phyloP scores from a whole-genome alignment of 1,140 invertebrate species.

The Drosophila insularis region DNA sequence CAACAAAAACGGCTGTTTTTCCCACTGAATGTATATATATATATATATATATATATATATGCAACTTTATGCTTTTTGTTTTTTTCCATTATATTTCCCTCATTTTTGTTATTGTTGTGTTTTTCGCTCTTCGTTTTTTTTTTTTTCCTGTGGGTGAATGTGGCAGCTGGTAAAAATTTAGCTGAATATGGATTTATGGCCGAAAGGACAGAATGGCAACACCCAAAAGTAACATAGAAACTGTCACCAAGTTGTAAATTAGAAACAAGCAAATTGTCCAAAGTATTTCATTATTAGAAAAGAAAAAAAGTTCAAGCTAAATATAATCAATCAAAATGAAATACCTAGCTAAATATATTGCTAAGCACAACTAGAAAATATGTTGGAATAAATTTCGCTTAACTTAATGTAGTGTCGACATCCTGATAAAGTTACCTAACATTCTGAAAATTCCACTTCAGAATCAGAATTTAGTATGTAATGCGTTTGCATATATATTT shows the following conservation, averaged over 20 bases:
- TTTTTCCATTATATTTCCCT: conserved; percentile 1
- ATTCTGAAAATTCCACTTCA: too few species aligned
- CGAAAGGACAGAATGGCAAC: conserved; percentile 30
- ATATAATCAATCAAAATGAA: neutral
- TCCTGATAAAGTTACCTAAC: too few species aligned
- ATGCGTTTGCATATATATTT: too few species aligned
- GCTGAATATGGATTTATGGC: conserved; percentile 75
- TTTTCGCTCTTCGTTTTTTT: conserved; percentile 6
- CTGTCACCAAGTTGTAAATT: conserved; percentile 62
- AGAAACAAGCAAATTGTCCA: conserved; percentile 48
- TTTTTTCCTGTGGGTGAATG: conserved; percentile 33
- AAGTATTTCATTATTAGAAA: conserved; percentile 27
- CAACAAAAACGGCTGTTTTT: conserved; percentile 65
- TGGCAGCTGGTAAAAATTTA: conserved; percentile 38
- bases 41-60: conserved; percentile 71
- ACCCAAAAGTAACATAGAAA: conserved; percentile 51
- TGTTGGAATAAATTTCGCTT: too few species aligned
- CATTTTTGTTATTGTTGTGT: conserved; percentile 34
- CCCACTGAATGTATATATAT: conserved; percentile 63
- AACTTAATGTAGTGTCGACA: too few species aligned
- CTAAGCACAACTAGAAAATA: neutral
- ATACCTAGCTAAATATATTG: neutral
- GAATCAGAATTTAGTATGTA: too few species aligned
- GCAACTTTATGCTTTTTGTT: conserved; percentile 55
- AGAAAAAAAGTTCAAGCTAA: neutral